Evolutionary conservation across 2,888 invertebrate species (phyloP).

Genomic region (Uropetala carovei): DNA sequence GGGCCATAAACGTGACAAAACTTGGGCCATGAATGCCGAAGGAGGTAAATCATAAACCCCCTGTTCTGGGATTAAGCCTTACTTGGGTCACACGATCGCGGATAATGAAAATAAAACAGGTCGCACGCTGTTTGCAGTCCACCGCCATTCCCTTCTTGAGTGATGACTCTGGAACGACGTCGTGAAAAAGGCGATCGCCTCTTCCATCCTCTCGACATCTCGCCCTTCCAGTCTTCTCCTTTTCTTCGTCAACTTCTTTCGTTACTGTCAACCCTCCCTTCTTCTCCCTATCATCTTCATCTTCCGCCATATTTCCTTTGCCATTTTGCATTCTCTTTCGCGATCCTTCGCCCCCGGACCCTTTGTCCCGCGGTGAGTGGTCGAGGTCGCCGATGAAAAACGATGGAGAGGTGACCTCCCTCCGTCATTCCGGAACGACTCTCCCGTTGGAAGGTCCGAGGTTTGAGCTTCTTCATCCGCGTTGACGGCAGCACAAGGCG

Average conservation of each 20-base stretch:
- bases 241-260: background rate
- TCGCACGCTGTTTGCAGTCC: background rate
- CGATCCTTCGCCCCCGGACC: background rate
- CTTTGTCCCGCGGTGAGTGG: background rate
- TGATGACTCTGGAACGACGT: constrained; percentile 45
- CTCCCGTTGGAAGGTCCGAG: background rate
- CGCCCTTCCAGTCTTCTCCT: background rate
- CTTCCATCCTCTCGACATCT: background rate
- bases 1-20: constrained; percentile 49
- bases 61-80: constrained; percentile 31
- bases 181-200: background rate
- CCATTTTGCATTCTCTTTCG: too few relatives aligned
- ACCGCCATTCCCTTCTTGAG: background rate
- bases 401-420: too few relatives aligned
- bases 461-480: background rate
- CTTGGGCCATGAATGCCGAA: constrained; percentile 38
- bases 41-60: constrained; percentile 43
- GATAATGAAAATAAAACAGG: constrained; percentile 55
- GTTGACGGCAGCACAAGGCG: background rate
- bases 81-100: constrained; percentile 42
- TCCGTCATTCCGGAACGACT: too few relatives aligned
- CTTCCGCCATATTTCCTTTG: background rate
- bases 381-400: background rate
- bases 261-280: background rate
- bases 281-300: background rate